Evolutionary conservation across 2,888 invertebrate species (phyloP).

Genomic region (Crossocerus cetratus): DNA sequence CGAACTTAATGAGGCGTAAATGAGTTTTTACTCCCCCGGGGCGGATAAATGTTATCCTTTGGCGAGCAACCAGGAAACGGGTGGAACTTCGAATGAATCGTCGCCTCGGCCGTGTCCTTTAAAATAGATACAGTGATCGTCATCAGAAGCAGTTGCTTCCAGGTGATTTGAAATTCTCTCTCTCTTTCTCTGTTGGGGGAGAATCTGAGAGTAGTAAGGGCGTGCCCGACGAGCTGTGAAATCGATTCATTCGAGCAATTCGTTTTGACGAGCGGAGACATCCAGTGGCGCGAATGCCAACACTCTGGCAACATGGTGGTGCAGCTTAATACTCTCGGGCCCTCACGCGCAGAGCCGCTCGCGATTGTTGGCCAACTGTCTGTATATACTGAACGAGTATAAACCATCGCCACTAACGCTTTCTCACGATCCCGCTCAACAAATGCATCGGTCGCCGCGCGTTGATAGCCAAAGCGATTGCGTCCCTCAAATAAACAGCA

Average conservation of each 20-base stretch:
- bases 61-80: no score
- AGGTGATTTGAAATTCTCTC: no score
- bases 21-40: no score
- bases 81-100: no score
- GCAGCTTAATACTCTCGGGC: background rate
- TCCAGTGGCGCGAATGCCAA: background rate
- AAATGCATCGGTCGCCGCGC: background rate
- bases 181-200: no score
- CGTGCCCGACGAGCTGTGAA: background rate
- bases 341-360: background rate
- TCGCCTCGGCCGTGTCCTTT: no score
- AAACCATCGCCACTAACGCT: background rate
- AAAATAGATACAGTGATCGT: no score
- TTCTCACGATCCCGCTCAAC: background rate
- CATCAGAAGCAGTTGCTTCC: no score
- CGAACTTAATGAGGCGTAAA: no score
- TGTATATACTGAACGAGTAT: background rate
- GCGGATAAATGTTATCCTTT: no score
- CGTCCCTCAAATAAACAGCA: background rate
- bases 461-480: background rate
- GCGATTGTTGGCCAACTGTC: background rate
- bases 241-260: constrained; percentile 7
- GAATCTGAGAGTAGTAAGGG: background rate
- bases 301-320: background rate
- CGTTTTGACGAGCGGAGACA: background rate